Conservation (phyloP, 2,797 vertebrate species). For the Parotocinclus haroldoi region DNA sequence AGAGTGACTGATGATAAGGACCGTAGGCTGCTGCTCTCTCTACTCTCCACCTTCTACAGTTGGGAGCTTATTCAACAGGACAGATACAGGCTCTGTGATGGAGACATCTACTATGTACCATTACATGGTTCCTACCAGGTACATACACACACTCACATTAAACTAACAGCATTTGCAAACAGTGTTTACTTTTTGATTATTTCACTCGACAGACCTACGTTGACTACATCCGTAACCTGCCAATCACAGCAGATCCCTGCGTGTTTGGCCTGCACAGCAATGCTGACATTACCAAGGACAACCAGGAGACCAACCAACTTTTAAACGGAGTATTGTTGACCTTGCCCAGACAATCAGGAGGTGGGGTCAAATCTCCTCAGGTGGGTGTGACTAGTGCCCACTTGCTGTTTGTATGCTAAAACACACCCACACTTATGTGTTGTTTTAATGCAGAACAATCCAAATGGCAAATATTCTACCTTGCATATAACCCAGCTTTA, state of each 20-base stretch:
- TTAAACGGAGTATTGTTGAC: conserved; percentile 86
- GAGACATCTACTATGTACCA: conserved; percentile 78
- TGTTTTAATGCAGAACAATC: too few relatives aligned
- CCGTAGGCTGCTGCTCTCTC: conserved; percentile 85
- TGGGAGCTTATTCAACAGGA: conserved; percentile 77
- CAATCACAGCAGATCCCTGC: conserved; percentile 80
- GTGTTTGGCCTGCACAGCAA: conserved; percentile 93
- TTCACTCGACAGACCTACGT: conserved; percentile 84
- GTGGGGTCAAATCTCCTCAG: conserved; percentile 84
- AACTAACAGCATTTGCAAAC: neutral
- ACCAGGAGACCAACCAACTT: conserved; percentile 91
- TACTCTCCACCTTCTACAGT: conserved; percentile 84
- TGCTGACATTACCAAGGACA: conserved; percentile 91
- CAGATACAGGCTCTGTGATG: conserved; percentile 74
- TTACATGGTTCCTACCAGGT: conserved; percentile 82
- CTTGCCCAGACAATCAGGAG: conserved; percentile 81
- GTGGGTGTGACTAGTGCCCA: too few relatives aligned
- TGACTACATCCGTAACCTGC: conserved; percentile 80
- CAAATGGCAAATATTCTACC: too few relatives aligned
- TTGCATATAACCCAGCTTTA: too few relatives aligned
- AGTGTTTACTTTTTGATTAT: conserved; percentile 37
- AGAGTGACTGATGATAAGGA: conserved; percentile 95
- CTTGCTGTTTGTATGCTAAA: too few relatives aligned
- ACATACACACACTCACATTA: conserved; percentile 28
- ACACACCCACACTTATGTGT: too few relatives aligned